Conservation (phyloP, 2,113 vertebrate species). For the Spea multiplicata region DNA sequence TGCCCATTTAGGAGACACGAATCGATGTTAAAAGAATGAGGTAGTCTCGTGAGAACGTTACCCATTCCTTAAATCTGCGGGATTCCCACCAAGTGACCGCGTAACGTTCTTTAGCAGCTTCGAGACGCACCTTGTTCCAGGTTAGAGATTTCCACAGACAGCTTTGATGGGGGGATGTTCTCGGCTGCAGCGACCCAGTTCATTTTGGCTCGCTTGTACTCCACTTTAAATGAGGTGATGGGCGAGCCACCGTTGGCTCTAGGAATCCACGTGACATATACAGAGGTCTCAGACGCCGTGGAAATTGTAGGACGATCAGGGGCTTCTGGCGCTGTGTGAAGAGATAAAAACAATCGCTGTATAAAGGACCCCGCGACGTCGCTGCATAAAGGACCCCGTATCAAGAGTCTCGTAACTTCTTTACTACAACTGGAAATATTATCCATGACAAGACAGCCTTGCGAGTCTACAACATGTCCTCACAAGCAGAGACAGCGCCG, state of each 20-base stretch:
- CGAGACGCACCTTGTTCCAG: slow-evolving; percentile 82
- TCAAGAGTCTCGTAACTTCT: too few species aligned
- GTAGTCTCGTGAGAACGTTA: too few species aligned
- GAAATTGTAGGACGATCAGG: slow-evolving; percentile 92
- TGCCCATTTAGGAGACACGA: too few species aligned
- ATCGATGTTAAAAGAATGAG: too few species aligned
- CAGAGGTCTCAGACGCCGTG: slow-evolving; percentile 85
- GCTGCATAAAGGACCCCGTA: too few species aligned
- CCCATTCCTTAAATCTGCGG: too few species aligned
- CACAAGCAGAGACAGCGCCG: too few species aligned
- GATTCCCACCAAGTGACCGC: background rate
- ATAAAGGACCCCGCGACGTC: too few species aligned
- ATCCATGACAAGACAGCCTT: too few species aligned
- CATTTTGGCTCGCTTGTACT: slow-evolving; percentile 79
- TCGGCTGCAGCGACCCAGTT: slow-evolving; percentile 85
- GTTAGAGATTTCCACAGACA: slow-evolving; percentile 91
- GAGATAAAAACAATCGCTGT: too few species aligned
- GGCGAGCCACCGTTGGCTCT: slow-evolving; percentile 94
- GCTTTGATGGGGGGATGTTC: slow-evolving; percentile 90
- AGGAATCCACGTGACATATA: slow-evolving; percentile 96
- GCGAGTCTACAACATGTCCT: too few species aligned
- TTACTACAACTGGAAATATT: too few species aligned
- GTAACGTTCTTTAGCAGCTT: background rate
- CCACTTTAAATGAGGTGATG: slow-evolving; percentile 92
- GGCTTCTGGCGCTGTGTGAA: slow-evolving; percentile 82